Base-by-base conservation (phyloP, 2,113 vertebrate genomes). In the Gymnarchus niloticus region DNA sequence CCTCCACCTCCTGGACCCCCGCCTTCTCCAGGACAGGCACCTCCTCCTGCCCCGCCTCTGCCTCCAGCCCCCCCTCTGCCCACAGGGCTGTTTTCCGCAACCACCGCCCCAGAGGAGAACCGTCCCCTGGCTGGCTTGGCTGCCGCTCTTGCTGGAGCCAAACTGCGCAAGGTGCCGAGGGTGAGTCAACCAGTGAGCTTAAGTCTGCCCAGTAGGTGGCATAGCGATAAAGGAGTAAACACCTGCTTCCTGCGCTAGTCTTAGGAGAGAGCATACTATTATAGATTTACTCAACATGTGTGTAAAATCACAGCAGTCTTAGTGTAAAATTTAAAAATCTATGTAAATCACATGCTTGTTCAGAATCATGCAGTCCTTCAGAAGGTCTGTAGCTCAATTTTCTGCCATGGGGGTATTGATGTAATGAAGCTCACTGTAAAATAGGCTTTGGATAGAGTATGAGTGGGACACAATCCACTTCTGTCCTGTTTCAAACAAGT, bases 51-150 rank as follows among this genome's bases (percentile, higher is more conserved):
- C 83, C 96, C 95, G 2, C 88, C 88, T 61, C 94, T 93, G 0
- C 98, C 97, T n/a, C 97, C 98, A 0, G 96, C 98, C 6, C 97
- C 97, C 1, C 98, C 98, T 0, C 95, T 97, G n/a, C 97, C 97
- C 0, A 84, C 94, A 3, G 95, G 96, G 59, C 93, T 95, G 69
- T 96, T 98, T 91, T 95, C 96, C 65, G 92, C 90, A 84, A 92
- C 95, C 2, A 88, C 87, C 28, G 94, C 91, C 59, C 91, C 92
- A 0, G 96, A 97, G 85, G 98, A 99, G 87, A 96, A 95, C 91
- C 96, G 95, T 76, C 95, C 97, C 82, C 81, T 96, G 87, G 95
- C 97, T 86, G 97, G 97, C 91, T 93, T 99, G 78, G 97, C 97
- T 86, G 97, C 97, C 76, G 97, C 97, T 14, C 96, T 99, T 10